phyloP scores from a whole-genome alignment of 2,113 vertebrate genomes.

The Phyllopteryx taeniolatus region DNA sequence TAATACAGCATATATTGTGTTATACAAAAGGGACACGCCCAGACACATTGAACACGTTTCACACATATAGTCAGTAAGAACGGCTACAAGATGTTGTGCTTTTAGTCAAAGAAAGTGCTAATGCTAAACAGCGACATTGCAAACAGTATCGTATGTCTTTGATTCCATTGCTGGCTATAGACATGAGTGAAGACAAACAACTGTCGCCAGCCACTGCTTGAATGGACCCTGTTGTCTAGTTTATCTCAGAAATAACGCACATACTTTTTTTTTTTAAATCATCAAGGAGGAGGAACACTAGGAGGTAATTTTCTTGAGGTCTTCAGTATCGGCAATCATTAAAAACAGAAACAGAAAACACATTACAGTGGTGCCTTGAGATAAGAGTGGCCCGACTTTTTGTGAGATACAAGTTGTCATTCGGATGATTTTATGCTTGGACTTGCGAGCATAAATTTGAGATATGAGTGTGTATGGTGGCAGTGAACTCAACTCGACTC shows the following conservation, averaged over 20 bases:
- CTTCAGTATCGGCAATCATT: constrained; percentile 28
- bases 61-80: constrained; percentile 32
- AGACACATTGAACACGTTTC: constrained; percentile 31
- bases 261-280: constrained; percentile 3
- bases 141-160: constrained; percentile 21
- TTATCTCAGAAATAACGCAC: constrained; percentile 51
- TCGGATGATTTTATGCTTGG: background rate
- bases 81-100: constrained; percentile 65
- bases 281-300: constrained; percentile 15
- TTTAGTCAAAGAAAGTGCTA: constrained; percentile 64
- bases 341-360: background rate
- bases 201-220: constrained; percentile 26
- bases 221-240: constrained; percentile 63
- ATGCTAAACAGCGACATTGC: constrained; percentile 41
- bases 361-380: background rate
- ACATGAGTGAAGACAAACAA: constrained; percentile 3
- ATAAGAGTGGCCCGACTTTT: background rate
- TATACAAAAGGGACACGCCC: constrained; percentile 36
- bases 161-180: background rate
- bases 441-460: no score
- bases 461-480: background rate
- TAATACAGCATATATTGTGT: constrained; percentile 32
- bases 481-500: background rate
- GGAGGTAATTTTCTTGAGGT: constrained; percentile 17
- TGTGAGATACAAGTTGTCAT: background rate